Conservation (phyloP, 2,113 vertebrate genomes). For the Hepsetus odoe region DNA sequence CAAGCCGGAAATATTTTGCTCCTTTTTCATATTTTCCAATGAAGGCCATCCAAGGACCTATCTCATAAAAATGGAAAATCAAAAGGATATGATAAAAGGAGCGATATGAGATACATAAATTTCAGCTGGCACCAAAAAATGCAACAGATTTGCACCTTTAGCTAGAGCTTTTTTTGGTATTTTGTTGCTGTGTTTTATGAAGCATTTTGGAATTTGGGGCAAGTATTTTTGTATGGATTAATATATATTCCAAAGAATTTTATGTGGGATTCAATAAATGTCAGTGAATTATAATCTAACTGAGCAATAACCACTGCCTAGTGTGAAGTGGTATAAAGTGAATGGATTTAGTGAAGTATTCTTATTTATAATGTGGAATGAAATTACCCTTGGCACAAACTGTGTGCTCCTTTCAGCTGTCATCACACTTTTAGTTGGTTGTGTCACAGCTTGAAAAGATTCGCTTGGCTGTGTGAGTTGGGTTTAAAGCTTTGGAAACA, state of each 20-base stretch:
- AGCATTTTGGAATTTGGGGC: constrained; percentile 42
- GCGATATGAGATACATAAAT: constrained; percentile 38
- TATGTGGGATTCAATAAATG: constrained; percentile 12
- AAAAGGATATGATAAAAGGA: constrained; percentile 33
- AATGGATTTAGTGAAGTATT: constrained; percentile 23
- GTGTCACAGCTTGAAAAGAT: constrained; percentile 26
- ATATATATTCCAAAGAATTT: not conserved
- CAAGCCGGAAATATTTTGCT: constrained; percentile 37
- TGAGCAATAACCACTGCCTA: constrained; percentile 22
- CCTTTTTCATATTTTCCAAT: constrained; percentile 36
- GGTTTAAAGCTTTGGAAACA: constrained; percentile 29
- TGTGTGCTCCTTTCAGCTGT: constrained; percentile 24
- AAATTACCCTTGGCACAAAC: constrained; percentile 42
- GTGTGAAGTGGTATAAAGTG: not conserved
- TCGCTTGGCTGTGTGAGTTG: constrained; percentile 18
- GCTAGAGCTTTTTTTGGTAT: not conserved
- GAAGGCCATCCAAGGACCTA: constrained; percentile 42
- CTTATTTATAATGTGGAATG: constrained; percentile 24
- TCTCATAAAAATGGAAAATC: constrained; percentile 47
- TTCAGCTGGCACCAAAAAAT: constrained; percentile 42
- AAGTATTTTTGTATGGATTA: no score
- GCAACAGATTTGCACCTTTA: not conserved
- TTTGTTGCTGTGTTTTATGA: constrained; percentile 27
- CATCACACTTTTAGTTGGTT: constrained; percentile 30
- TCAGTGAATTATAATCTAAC: constrained; percentile 22